Evolutionary conservation across 2,113 vertebrate species (phyloP).

Genomic region (Gulo gulo): DNA sequence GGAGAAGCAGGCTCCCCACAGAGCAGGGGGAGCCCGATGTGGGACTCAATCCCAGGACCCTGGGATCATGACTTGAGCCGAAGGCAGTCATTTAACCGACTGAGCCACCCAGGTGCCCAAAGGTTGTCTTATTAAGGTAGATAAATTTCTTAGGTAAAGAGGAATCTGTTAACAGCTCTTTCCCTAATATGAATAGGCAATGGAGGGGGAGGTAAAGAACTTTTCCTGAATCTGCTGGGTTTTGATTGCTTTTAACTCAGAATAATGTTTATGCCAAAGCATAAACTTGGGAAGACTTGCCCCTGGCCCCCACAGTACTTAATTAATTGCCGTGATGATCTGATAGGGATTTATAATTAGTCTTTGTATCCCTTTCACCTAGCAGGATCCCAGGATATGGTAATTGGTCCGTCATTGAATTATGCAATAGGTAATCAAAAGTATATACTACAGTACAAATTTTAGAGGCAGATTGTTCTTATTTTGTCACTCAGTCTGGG

Average conservation of each 20-base stretch:
- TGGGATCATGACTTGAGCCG: too few relatives aligned
- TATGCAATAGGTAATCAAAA: not conserved
- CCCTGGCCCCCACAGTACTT: not conserved
- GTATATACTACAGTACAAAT: not conserved
- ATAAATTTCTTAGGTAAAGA: not conserved
- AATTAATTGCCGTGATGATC: not conserved
- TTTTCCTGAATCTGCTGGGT: not conserved
- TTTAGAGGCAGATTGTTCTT: not conserved
- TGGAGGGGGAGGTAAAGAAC: not conserved
- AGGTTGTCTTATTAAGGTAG: not conserved
- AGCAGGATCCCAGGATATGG: not conserved
- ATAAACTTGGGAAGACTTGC: not conserved
- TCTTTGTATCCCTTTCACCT: not conserved
- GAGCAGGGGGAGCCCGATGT: too few relatives aligned
- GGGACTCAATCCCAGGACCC: too few relatives aligned
- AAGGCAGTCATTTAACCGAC: too few relatives aligned
- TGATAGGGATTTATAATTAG: slow-evolving; percentile 43
- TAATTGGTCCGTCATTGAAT: not conserved
- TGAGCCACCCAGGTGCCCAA: not conserved
- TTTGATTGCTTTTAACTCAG: not conserved
- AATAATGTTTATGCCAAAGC: not conserved
- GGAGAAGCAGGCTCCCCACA: too few relatives aligned
- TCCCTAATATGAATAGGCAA: not conserved
- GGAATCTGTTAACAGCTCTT: not conserved
- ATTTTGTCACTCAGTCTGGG: not conserved